Evolutionary conservation across 2,888 invertebrate genomes (phyloP).

Genomic region (Tetanocera ferruginea): DNA sequence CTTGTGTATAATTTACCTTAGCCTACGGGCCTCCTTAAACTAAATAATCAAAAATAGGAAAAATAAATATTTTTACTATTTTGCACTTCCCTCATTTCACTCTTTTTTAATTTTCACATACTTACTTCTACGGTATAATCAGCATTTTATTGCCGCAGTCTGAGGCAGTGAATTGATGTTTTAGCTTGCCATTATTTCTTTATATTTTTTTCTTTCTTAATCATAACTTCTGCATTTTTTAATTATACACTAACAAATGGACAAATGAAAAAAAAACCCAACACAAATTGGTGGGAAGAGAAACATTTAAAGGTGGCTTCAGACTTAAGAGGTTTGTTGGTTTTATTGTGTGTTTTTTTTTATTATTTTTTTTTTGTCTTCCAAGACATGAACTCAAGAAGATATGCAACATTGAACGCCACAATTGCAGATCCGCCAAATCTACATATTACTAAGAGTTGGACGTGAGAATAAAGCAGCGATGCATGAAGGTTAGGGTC

Average conservation of each 20-base stretch:
- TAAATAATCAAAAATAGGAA: too few relatives aligned
- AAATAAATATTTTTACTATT: too few relatives aligned
- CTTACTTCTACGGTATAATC: not conserved
- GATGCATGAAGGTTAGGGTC: constrained; percentile 47
- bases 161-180: too few relatives aligned
- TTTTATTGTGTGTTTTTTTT: too few relatives aligned
- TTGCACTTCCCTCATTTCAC: too few relatives aligned
- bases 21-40: too few relatives aligned
- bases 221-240: constrained; percentile 3
- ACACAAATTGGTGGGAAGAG: constrained; percentile 26
- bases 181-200: not conserved
- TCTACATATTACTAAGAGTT: not conserved
- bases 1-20: too few relatives aligned
- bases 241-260: not conserved
- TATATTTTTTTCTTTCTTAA: not conserved
- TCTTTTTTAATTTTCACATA: too few relatives aligned
- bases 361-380: not conserved
- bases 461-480: constrained; percentile 38
- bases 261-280: not conserved
- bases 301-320: not conserved
- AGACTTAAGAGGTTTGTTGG: not conserved
- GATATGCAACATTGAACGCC: constrained; percentile 22
- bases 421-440: constrained; percentile 1
- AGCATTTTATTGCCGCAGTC: not conserved
- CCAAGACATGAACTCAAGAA: not conserved